Conservation (phyloP, 2,888 invertebrate genomes). For the Brachynemurus nebulosus region DNA sequence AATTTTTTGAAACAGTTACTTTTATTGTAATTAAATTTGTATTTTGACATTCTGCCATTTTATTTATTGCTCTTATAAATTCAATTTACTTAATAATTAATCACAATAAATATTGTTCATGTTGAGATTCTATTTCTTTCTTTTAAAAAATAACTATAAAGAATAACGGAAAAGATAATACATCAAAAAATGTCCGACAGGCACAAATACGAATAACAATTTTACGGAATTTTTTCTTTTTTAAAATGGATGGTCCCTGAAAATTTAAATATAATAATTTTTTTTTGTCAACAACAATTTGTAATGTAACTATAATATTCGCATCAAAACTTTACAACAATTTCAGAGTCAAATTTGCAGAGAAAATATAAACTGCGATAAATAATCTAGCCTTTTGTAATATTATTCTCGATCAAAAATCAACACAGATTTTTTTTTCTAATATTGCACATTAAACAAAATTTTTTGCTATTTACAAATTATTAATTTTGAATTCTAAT, state of each 20-base stretch:
- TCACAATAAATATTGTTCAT: no score
- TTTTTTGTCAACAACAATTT: constrained; percentile 1
- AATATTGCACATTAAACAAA: not conserved
- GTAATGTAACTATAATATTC: not conserved
- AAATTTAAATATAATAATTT: not conserved
- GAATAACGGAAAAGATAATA: no score
- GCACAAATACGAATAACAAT: not conserved
- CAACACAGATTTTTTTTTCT: not conserved
- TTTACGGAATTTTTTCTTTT: not conserved
- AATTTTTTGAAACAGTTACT: not conserved
- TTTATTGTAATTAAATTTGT: not conserved
- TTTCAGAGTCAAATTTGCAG: constrained; percentile 8
- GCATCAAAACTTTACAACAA: not conserved
- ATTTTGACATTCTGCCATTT: not conserved
- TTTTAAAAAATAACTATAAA: not conserved
- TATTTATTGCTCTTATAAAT: no score
- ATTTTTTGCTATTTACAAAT: constrained; percentile 1
- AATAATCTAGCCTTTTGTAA: constrained; percentile 3
- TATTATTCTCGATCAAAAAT: constrained; percentile 2
- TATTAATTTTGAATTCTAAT: not conserved
- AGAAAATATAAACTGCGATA: constrained; percentile 1
- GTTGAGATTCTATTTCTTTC: not conserved
- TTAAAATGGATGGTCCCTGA: not conserved
- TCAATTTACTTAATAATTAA: no score
- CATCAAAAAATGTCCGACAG: no score